These are phyloP conservation scores for Pandion haliaetus DNA, from an alignment of 2,113 vertebrate genomes.

Conservation along the genomic window DNA sequence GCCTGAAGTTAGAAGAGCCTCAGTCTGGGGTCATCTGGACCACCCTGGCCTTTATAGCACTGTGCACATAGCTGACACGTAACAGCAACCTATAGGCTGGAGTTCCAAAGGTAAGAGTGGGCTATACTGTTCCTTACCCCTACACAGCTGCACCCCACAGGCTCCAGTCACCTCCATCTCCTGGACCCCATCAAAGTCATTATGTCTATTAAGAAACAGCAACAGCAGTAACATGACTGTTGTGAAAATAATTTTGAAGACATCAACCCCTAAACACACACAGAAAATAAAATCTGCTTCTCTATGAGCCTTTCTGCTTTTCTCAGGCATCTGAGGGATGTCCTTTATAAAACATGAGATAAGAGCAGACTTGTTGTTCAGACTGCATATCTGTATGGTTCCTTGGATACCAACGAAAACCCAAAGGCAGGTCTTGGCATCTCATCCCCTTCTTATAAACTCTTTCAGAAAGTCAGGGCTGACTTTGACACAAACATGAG, in stretches of 20 bases:
- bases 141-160: not conserved
- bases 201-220: not conserved
- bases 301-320: slow-evolving; percentile 54
- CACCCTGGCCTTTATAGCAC: not conserved
- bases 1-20: not conserved
- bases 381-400: slow-evolving; percentile 64
- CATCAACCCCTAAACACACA: not conserved
- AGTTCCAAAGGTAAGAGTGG: not conserved
- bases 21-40: not conserved
- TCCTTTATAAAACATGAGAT: slow-evolving; percentile 72
- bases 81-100: not conserved
- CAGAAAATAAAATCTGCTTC: slow-evolving; percentile 12
- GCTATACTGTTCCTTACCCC: not conserved
- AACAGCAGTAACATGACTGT: not conserved
- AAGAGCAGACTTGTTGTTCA: slow-evolving; percentile 54
- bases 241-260: not conserved
- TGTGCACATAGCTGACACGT: fast-evolving
- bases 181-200: not conserved
- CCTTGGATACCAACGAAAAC: slow-evolving; percentile 75
- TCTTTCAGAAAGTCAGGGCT: slow-evolving; percentile 37
- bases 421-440: slow-evolving; percentile 58
- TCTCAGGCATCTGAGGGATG: slow-evolving; percentile 66
- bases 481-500: slow-evolving; percentile 30
- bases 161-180: fast-evolving
- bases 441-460: slow-evolving; percentile 9